Base-by-base conservation (phyloP, 1,140 invertebrate species). In the Thalassaphorura encarpata region DNA sequence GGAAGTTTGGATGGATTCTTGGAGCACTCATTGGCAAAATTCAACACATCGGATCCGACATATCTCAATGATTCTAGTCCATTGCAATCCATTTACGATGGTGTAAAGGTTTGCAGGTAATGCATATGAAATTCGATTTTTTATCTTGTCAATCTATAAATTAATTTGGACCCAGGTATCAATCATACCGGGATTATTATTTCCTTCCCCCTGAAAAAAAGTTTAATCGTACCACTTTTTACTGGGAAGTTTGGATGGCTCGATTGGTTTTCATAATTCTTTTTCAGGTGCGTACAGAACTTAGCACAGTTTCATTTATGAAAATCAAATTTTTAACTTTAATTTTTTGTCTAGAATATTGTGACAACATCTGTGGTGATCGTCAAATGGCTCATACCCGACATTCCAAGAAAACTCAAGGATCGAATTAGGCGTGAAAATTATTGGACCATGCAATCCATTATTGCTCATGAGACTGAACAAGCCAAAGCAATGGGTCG, bases 181-280 rank as follows among this genome's bases (percentile, higher is more conserved):
- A 49, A 49, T 31, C 52, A 28, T 66, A 53, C 53, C 53, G 54
- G 3, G 43, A 55, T 24, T 40, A 47, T 49, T 40, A 64, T 53
- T 48, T 60, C 21, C 49, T 59, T 45, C 27, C 19, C 43, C 52
- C 55, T 27, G 26, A 11, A 27, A 0, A 49, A 26, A 54, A 51
- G 51, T 63, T 60, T 48, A 60, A 60, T 42, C 29, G 62, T 21
- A 63, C 62, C 15, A 47, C 43, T 13, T 63, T 63, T 45, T 63
- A 66, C 52, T 63, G 64, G 62, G 61, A 29, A 60, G 81, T 97
- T 52, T 76, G 98, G 56, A 89, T 88, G 16, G 84, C 89, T 0
- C 73, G 89, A 57, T 72, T 97, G n/a, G 81, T 81, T 1, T 97
- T 97, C 71, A 83, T 97, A 28, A 85, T 97, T 5, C 75, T 94